Base-by-base conservation (phyloP, 2,113 vertebrate species). In the Gobio gobio region DNA sequence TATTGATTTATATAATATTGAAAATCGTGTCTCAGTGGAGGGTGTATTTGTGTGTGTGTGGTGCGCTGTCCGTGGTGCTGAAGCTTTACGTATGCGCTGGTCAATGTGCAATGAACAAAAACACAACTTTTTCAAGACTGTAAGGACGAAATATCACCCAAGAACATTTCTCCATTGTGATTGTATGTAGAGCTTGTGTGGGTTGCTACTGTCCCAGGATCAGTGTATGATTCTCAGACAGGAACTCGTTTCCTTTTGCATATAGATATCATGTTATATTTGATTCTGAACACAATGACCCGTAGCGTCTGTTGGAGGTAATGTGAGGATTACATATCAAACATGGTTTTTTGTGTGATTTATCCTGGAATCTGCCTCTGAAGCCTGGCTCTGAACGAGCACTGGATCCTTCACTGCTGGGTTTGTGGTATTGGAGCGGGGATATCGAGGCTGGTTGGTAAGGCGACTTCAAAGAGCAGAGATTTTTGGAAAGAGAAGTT, bases 41-140 rank as follows among this genome's bases (percentile, higher is more conserved):
- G 18, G 7, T 56, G 22, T 70, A 68, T 33, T 33, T 0, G 10
- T 43, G 66, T 70, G 18, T 70, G 5, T 70, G 18, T n/a, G 6
- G 68, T 72, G 36, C 36, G 43, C 83, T 84, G 58, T 77, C 73
- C 56, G 14, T 64, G 83, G 83, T 84, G n/a, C 83, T 84, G 73
- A 77, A 64, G 40, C 40, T 40, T 6, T 7, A 40, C 3, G 33
- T 33, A 2, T 33, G 33, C 29, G 2, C 29, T 33, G 2, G 33
- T 33, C 33, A 33, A 33, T 40, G 40, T 40, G 40, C 36, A n/a
- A 12, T 22, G 9, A 43, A n/a, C 4, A 72, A 12, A 12, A 1
- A n/a, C 12, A n/a, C 18, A 47, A 43, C 36, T 43, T 72, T 72
- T 26, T 26, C 20, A 70, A 7, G 20, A 22, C 18, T 72, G 40